phyloP scores from a whole-genome alignment of 2,797 vertebrate genomes.

The Enteromius radiatus region DNA sequence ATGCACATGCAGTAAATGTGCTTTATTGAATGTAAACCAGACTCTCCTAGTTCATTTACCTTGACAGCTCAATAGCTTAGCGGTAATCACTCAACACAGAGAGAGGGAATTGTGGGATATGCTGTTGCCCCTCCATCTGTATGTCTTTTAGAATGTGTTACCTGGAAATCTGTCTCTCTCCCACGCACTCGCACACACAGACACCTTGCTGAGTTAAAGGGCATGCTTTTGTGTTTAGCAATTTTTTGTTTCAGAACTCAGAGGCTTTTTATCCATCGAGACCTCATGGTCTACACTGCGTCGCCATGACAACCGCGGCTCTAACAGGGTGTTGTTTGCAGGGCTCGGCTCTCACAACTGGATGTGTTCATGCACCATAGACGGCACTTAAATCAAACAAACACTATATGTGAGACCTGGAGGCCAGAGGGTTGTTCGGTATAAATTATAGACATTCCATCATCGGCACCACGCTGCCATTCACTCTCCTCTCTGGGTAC shows the following conservation, averaged over 20 bases:
- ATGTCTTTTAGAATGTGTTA: slow-evolving; percentile 31
- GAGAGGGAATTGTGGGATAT: slow-evolving; percentile 19
- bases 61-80: slow-evolving; percentile 19
- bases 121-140: slow-evolving; percentile 13
- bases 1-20: background rate
- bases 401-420: slow-evolving; percentile 26
- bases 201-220: slow-evolving; percentile 43
- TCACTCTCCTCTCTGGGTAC: background rate
- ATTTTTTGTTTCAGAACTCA: slow-evolving; percentile 53
- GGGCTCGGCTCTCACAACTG: slow-evolving; percentile 54
- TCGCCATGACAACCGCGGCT: slow-evolving; percentile 68
- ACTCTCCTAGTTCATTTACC: slow-evolving; percentile 3
- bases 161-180: slow-evolving; percentile 38
- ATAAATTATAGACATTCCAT: slow-evolving; percentile 41
- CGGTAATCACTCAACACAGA: background rate
- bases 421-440: slow-evolving; percentile 22
- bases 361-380: slow-evolving; percentile 42
- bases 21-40: background rate
- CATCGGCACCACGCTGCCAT: slow-evolving; percentile 21
- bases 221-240: slow-evolving; percentile 49
- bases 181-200: slow-evolving; percentile 33
- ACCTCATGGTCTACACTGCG: slow-evolving; percentile 65
- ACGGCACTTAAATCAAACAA: slow-evolving; percentile 42
- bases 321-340: slow-evolving; percentile 61
- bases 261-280: slow-evolving; percentile 61